A percentile compares a stretch with the other conserved stretches of the same genome.
Evolutionary conservation across 1,140 invertebrate genomes (phyloP).

Genomic region (Catajapyx aquilonaris): DNA sequence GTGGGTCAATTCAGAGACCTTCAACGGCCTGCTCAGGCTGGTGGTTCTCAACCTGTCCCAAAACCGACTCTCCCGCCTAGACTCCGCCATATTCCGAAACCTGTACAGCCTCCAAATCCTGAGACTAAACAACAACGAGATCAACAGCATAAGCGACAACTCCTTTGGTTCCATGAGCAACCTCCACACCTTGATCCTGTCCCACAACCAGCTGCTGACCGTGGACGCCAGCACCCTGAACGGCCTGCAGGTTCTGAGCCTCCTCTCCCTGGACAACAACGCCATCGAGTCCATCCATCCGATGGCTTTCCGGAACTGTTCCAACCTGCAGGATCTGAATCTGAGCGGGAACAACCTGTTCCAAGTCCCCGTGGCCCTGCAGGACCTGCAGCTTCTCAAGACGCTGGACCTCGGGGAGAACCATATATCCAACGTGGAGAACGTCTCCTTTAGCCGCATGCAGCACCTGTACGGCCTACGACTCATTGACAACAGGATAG

Average conservation of each 20-base stretch:
- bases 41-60: constrained; percentile 58
- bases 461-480: constrained; percentile 61
- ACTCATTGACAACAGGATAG: constrained; percentile 69
- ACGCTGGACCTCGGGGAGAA: constrained; percentile 78
- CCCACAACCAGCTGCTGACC: constrained; percentile 57
- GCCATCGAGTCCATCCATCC: constrained; percentile 49
- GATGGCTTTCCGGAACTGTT: constrained; percentile 61
- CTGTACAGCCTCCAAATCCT: constrained; percentile 60
- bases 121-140: constrained; percentile 57
- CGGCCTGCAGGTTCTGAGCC: constrained; percentile 49
- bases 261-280: constrained; percentile 69
- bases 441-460: constrained; percentile 56
- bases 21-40: constrained; percentile 55
- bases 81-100: constrained; percentile 55
- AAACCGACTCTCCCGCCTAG: constrained; percentile 56
- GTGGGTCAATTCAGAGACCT: constrained; percentile 72
- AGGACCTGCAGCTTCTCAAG: constrained; percentile 53
- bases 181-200: constrained; percentile 64
- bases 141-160: constrained; percentile 57
- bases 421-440: constrained; percentile 57
- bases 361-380: constrained; percentile 61
- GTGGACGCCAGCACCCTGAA: constrained; percentile 56
- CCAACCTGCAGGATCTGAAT: constrained; percentile 66
- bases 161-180: constrained; percentile 59
- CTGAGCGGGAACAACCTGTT: constrained; percentile 68